Evolutionary conservation across 1,140 invertebrate species (phyloP).

Genomic region (Liolophura sinensis): DNA sequence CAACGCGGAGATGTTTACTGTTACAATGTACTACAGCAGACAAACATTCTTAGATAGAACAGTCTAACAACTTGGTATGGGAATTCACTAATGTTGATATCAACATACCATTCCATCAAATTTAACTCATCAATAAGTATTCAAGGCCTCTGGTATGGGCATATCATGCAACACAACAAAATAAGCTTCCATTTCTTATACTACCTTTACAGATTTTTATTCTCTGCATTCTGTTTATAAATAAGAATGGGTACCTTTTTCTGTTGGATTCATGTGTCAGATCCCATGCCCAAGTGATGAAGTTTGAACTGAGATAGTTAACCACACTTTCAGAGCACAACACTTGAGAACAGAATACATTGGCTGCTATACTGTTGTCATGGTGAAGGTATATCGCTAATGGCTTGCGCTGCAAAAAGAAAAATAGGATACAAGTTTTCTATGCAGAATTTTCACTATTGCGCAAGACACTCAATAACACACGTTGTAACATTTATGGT

Average conservation of each 20-base stretch:
- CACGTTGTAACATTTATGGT: background rate
- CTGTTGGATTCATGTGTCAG: slow-evolving; percentile 84
- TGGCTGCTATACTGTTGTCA: slow-evolving; percentile 87
- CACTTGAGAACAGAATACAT: slow-evolving; percentile 95
- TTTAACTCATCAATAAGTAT: too few relatives aligned
- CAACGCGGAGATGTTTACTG: background rate
- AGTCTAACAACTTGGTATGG: too few relatives aligned
- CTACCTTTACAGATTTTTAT: background rate
- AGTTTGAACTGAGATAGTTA: slow-evolving; percentile 83
- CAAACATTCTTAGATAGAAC: background rate
- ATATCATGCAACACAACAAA: too few relatives aligned
- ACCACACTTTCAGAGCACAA: slow-evolving; percentile 87
- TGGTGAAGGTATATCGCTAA: slow-evolving; percentile 93
- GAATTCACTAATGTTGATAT: too few relatives aligned
- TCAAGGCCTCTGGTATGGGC: too few relatives aligned
- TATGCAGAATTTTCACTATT: background rate
- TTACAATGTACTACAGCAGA: background rate
- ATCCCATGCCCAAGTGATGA: slow-evolving; percentile 95
- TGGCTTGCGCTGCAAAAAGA: slow-evolving; percentile 78
- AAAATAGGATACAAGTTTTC: slow-evolving; percentile 9
- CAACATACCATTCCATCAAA: too few relatives aligned
- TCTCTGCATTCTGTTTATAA: background rate
- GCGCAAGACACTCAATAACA: background rate
- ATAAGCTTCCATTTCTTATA: background rate
- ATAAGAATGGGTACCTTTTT: slow-evolving; percentile 64